Evolutionary conservation across 1,140 invertebrate genomes (phyloP), one percentile per base, ranked within the genome.

Genomic region (Drosophila trapezifrons): DNA sequence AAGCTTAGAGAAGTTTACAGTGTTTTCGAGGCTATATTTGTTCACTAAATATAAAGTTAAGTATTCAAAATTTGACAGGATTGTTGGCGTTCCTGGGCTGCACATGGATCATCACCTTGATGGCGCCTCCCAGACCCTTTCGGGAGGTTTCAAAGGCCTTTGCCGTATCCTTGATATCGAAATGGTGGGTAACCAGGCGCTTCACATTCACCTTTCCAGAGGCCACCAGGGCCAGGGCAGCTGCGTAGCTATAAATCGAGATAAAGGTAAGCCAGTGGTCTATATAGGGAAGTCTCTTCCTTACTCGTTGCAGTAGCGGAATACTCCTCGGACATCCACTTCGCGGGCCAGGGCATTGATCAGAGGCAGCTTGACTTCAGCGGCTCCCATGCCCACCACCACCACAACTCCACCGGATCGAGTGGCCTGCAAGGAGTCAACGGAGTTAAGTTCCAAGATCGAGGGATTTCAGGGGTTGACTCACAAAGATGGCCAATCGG

Each of bases 91-190:
- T 86, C 15, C 92, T 78, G 0, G 94, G 93, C 83, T 95, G 93
- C 9, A 96, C 97, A 80, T 98, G 95, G 73, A 99, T 98, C 94
- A 99, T 97, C 71, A 99, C 96, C 93, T 99, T 99, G 75, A 99
- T 96, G 10, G 96, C 95, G 57, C 94, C 95, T 18, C 93, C 96
- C 78, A 92, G 71, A 74, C 40, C 95, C 43, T 94, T 94, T 72
- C 94, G 95, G 0, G 97, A 95, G 2, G 95, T 95, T 78, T 99
- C 95, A 91, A 99, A 99, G 1, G 98, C 98, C 91, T 98, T 93
- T 0, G 95, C 69, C 0, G 97, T 95, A 40, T 99, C 95, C 83
- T 98, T 97, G 1, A 99, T 93, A 47, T 94, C 94, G 91, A 95
- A 99, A 87, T 97, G 95, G 92, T 99, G 98, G 2, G 98, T 98